Evolutionary conservation across 2,888 invertebrate species (phyloP).

Genomic region (Melanchra persicariae): DNA sequence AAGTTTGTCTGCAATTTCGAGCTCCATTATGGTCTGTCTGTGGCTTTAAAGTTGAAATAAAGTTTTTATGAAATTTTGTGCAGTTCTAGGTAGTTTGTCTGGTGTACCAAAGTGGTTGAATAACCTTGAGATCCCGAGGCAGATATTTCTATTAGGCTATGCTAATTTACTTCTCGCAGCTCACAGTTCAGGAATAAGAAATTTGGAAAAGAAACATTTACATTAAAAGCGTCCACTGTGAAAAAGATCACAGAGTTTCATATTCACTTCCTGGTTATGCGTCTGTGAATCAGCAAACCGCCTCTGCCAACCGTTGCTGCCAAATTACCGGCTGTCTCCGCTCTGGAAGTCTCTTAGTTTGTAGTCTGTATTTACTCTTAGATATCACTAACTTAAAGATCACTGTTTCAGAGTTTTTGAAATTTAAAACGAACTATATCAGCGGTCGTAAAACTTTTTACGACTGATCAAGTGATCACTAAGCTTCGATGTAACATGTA

Average conservation of each 20-base stretch:
- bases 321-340: conserved; percentile 42
- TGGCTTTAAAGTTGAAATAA: conserved; percentile 51
- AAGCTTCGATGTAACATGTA: conserved; percentile 2
- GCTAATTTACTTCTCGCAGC: neutral
- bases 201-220: conserved; percentile 13
- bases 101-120: conserved; percentile 16
- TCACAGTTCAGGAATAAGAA: neutral
- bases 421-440: conserved; percentile 22
- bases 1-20: conserved; percentile 54
- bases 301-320: conserved; percentile 44
- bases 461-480: conserved; percentile 19
- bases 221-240: neutral
- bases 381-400: conserved; percentile 15
- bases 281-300: conserved; percentile 29
- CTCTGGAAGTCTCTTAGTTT: conserved; percentile 3
- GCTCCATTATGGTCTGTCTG: conserved; percentile 38
- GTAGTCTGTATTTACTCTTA: neutral
- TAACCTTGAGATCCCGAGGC: conserved; percentile 10
- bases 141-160: conserved; percentile 5
- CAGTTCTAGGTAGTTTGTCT: conserved; percentile 41
- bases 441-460: conserved; percentile 38
- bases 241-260: conserved; percentile 19
- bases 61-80: conserved; percentile 43
- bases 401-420: conserved; percentile 4
- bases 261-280: conserved; percentile 41